Conservation (phyloP, 2,113 vertebrate genomes). For the Chitala chitala region DNA sequence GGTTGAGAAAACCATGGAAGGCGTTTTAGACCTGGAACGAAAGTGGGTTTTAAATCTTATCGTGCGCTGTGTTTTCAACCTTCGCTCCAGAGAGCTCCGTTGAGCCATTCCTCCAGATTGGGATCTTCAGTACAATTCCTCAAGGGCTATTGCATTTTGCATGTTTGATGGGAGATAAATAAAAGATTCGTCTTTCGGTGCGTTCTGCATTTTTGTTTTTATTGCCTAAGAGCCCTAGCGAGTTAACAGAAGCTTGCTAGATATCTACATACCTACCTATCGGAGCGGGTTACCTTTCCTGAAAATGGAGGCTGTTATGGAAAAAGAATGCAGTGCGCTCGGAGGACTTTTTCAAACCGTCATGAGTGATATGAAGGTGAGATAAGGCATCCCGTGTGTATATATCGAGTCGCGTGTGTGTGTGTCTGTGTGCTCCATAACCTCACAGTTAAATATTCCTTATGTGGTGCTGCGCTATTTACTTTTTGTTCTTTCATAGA, state of each 20-base stretch:
- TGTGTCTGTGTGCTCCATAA: not conserved
- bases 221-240: not conserved
- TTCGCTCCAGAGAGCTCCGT: constrained; percentile 36
- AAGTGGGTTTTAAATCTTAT: constrained; percentile 54
- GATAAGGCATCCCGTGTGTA: not conserved
- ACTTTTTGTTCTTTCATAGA: too few species aligned
- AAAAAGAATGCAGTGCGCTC: constrained; percentile 73
- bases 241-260: constrained; percentile 7
- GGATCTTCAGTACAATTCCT: not conserved
- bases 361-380: constrained; percentile 75
- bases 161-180: constrained; percentile 9
- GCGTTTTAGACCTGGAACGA: constrained; percentile 18
- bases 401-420: not conserved
- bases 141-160: not conserved
- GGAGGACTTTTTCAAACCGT: constrained; percentile 73
- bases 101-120: constrained; percentile 27
- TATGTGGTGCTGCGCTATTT: too few species aligned
- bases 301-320: constrained; percentile 72
- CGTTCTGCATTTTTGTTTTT: not conserved
- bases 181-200: not conserved
- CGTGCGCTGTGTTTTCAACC: not conserved
- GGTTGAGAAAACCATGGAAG: not conserved
- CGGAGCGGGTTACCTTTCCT: constrained; percentile 37
- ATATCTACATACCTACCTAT: not conserved
- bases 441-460: too few species aligned